A percentile compares a stretch with the other conserved stretches of the same genome.
phyloP scores from a whole-genome alignment of 2,797 vertebrate species.

The Liasis olivaceus region DNA sequence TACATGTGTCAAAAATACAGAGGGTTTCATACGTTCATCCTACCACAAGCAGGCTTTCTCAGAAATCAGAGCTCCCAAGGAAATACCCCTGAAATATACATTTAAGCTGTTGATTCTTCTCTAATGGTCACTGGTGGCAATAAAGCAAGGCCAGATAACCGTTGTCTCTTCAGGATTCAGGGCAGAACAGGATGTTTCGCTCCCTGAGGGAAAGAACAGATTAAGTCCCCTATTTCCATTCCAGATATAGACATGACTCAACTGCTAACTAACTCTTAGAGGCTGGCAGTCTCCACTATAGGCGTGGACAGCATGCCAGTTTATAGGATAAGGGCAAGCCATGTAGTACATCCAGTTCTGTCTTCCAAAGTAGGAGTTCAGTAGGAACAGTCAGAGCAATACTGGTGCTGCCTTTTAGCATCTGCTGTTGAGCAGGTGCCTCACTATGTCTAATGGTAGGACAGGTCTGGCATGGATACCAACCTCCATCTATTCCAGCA shows the following conservation, averaged over 20 bases:
- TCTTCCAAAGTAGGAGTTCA: not conserved
- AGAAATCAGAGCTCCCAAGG: not conserved
- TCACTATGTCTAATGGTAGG: not conserved
- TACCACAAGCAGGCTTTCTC: not conserved
- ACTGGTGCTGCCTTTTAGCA: not conserved
- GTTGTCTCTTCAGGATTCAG: not conserved
- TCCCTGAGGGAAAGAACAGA: not conserved
- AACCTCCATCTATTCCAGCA: not conserved
- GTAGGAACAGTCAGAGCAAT: not conserved
- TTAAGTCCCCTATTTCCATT: not conserved
- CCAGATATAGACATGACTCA: not conserved
- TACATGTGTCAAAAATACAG: not conserved
- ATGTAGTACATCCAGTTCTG: not conserved
- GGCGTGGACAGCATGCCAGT: not conserved
- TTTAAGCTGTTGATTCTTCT: not conserved
- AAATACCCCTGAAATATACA: not conserved
- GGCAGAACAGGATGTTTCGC: not conserved
- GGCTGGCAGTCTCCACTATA: not conserved
- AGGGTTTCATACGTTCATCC: not conserved
- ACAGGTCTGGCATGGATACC: not conserved
- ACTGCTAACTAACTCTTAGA: not conserved
- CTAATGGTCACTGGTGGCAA: not conserved
- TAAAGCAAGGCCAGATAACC: not conserved
- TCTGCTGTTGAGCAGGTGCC: not conserved
- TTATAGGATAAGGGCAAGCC: not conserved